Conservation (phyloP, 2,797 vertebrate genomes). For the Lepilemur ruficaudatus region DNA sequence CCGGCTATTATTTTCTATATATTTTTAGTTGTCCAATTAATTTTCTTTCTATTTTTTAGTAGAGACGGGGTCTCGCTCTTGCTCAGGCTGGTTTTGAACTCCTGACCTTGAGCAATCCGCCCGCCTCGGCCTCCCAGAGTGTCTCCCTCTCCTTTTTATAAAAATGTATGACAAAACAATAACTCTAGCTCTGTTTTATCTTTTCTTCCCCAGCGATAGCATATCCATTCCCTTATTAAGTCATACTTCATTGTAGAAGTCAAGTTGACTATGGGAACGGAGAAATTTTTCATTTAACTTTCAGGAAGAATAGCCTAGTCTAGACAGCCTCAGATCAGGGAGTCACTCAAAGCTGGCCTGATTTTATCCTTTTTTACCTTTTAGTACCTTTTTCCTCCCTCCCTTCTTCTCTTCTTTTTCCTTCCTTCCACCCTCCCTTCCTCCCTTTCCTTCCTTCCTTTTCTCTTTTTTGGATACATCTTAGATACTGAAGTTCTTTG, state of each 20-base stretch:
- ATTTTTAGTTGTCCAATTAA: no score
- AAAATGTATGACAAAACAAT: neutral
- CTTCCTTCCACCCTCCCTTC: neutral
- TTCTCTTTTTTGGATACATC: neutral
- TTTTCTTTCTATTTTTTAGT: no score
- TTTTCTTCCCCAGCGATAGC: neutral
- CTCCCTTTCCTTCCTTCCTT: neutral
- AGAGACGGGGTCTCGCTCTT: no score
- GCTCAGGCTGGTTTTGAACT: no score
- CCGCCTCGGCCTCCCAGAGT: no score
- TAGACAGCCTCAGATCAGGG: neutral
- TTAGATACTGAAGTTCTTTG: neutral
- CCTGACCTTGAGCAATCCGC: no score
- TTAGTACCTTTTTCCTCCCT: neutral
- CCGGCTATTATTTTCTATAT: no score
- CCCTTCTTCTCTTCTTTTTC: neutral
- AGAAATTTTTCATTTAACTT: neutral
- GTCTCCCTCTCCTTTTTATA: neutral
- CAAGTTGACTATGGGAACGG: neutral
- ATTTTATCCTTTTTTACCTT: conserved; percentile 5
- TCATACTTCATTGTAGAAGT: neutral
- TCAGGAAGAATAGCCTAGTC: neutral
- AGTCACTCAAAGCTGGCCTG: neutral
- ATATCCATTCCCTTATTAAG: neutral
- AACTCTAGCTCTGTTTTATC: neutral